A percentile compares a stretch with the other conserved stretches of the same genome.
Conservation (phyloP, 1,140 invertebrate species). For the Globodera rostochiensis region DNA sequence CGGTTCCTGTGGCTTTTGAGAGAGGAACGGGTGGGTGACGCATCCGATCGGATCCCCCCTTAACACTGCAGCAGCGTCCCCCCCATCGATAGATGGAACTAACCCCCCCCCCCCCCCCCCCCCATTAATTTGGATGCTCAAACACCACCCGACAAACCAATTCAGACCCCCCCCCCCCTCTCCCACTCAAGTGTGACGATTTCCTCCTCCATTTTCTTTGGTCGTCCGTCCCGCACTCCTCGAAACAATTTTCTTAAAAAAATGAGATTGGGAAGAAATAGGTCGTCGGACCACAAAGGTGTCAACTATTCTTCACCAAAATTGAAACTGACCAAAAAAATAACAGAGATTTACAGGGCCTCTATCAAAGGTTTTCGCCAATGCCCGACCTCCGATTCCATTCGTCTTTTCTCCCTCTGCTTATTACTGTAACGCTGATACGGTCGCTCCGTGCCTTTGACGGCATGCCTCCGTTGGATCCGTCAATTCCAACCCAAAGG, state of each 20-base stretch:
- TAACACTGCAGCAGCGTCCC: neutral
- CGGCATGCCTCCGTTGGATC: neutral
- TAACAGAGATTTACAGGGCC: neutral
- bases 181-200: neutral
- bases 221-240: neutral
- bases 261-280: too few relatives aligned
- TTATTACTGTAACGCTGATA: neutral
- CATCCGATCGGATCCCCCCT: neutral
- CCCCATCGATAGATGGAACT: neutral
- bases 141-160: neutral
- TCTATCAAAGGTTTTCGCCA: neutral
- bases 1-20: neutral
- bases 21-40: neutral
- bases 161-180: neutral
- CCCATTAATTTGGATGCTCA: neutral
- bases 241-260: too few relatives aligned
- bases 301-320: too few relatives aligned
- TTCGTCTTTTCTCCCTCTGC: neutral
- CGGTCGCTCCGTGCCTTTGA: neutral
- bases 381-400: neutral
- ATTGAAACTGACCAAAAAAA: too few relatives aligned
- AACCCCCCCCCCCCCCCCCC: too few relatives aligned
- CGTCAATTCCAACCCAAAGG: slow-evolving; percentile 6
- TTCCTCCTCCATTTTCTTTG: neutral
- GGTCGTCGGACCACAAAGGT: too few relatives aligned